phyloP scores from a whole-genome alignment of 2,113 vertebrate species.

The Ibidorhyncha struthersii region DNA sequence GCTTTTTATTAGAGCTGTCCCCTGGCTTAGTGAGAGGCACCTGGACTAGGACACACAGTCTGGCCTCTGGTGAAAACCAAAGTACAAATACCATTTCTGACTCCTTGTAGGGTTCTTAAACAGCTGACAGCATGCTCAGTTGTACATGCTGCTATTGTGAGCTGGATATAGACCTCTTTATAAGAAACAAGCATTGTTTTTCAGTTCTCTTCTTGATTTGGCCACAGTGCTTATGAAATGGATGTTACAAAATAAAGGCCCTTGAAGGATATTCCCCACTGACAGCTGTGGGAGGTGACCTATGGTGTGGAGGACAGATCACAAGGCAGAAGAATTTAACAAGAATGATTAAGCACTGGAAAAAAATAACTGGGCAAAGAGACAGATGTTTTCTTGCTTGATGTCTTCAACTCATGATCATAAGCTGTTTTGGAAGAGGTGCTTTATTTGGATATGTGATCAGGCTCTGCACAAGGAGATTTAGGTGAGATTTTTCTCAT shows the following conservation, averaged over 20 bases:
- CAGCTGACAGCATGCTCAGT: not conserved
- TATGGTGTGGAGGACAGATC: not conserved
- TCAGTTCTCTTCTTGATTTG: not conserved
- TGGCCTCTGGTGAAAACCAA: not conserved
- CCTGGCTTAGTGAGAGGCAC: not conserved
- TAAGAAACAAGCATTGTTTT: not conserved
- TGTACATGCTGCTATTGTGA: not conserved
- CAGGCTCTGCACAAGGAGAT: not conserved
- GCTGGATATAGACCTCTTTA: not conserved
- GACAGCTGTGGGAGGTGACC: constrained; percentile 26
- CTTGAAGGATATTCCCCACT: not conserved
- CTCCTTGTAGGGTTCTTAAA: not conserved
- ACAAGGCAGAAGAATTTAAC: constrained; percentile 41
- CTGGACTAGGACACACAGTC: not conserved
- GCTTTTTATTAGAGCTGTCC: not conserved
- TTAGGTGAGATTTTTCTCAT: not conserved
- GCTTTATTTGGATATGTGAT: constrained; percentile 2
- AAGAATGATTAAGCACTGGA: not conserved
- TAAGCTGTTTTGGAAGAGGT: constrained; percentile 8
- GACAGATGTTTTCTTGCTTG: not conserved
- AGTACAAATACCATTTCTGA: not conserved
- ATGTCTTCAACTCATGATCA: constrained; percentile 15
- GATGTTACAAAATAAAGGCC: constrained; percentile 22
- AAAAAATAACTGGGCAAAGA: not conserved
- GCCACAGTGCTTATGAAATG: not conserved